A percentile compares a stretch with the other conserved stretches of the same genome.
phyloP scores from a whole-genome alignment of 2,797 vertebrate species.

The Mormyrops boulengeri region DNA sequence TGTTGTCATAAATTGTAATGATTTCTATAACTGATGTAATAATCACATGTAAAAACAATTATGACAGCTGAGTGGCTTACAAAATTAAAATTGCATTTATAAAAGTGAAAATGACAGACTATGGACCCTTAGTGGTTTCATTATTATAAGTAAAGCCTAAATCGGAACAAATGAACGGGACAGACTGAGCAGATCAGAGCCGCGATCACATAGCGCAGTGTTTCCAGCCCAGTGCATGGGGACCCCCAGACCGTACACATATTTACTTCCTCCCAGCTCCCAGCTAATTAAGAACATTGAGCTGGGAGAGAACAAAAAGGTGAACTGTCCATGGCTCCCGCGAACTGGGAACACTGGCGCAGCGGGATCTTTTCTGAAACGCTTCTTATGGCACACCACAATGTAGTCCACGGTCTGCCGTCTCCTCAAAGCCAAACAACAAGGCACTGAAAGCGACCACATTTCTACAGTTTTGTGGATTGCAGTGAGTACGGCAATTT shows the following conservation, averaged over 20 bases:
- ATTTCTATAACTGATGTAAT: neutral
- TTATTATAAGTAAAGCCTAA: neutral
- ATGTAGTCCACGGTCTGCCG: neutral
- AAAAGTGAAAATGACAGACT: neutral
- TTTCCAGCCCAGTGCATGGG: neutral
- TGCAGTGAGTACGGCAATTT: neutral
- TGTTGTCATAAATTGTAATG: neutral
- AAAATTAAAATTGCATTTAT: neutral
- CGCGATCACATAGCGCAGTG: neutral
- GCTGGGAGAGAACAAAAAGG: neutral
- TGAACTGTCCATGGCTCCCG: neutral
- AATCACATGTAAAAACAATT: neutral
- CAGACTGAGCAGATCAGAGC: neutral
- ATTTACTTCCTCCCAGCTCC: neutral
- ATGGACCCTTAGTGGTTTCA: neutral
- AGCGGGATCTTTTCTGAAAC: constrained; percentile 36
- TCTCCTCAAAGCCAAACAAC: neutral
- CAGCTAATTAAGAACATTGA: neutral
- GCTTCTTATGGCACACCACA: constrained; percentile 55
- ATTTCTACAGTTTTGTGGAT: neutral
- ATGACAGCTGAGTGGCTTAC: neutral
- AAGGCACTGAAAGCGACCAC: constrained; percentile 16
- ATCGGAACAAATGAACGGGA: neutral
- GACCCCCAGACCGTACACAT: neutral
- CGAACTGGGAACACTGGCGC: neutral